phyloP scores from a whole-genome alignment of 2,888 invertebrate species.

The Platycheirus albimanus region DNA sequence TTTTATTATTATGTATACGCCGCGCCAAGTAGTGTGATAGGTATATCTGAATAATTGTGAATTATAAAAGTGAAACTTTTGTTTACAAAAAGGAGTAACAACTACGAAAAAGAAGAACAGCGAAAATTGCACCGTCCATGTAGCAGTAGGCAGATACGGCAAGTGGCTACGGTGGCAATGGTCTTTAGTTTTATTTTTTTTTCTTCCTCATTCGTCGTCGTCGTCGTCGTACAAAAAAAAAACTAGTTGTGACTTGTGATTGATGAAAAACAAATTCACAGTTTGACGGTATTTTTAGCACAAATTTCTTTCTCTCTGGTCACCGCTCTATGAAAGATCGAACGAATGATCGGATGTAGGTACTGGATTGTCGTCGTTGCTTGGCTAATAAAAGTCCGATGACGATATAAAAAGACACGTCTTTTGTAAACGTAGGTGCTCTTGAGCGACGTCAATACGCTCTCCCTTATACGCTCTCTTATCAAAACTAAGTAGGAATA shows the following conservation, averaged over 20 bases:
- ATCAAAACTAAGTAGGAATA: conserved; percentile 17
- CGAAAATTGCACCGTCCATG: conserved; percentile 45
- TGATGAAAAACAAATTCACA: conserved; percentile 55
- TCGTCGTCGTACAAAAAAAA: conserved; percentile 40
- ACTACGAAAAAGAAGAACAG: conserved; percentile 39
- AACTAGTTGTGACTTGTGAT: conserved; percentile 50
- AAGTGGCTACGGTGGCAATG: conserved; percentile 47
- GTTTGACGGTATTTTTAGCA: conserved; percentile 65
- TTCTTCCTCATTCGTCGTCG: conserved; percentile 42
- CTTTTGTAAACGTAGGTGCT: background rate
- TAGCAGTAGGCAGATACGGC: conserved; percentile 15
- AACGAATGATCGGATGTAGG: conserved; percentile 36
- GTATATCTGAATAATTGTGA: conserved; percentile 42
- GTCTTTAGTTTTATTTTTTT: conserved; percentile 48
- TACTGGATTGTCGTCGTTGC: conserved; percentile 29
- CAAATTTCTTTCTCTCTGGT: conserved; percentile 64
- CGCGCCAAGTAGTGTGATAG: conserved; percentile 18
- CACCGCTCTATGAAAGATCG: conserved; percentile 32
- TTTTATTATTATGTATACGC: conserved; percentile 54
- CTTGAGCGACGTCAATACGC: background rate
- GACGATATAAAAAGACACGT: conserved; percentile 52
- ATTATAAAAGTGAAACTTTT: conserved; percentile 70
- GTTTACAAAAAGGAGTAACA: conserved; percentile 68
- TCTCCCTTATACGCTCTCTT: conserved; percentile 39
- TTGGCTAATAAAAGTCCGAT: conserved; percentile 67